phyloP scores from a whole-genome alignment of 2,888 invertebrate genomes.

The Cantharis lateralis region DNA sequence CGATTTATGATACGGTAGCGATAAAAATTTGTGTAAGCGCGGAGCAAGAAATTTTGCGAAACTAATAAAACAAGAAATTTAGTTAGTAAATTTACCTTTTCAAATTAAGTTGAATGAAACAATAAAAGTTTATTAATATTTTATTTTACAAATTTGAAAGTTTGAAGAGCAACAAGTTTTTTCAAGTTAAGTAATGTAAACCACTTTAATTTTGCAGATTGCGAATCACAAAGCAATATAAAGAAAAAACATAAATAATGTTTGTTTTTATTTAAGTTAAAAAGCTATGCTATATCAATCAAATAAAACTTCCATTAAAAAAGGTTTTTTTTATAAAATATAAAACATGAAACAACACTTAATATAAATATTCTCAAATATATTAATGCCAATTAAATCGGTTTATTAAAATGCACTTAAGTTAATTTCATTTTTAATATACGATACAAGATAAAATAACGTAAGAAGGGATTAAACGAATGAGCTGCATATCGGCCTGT shows the following conservation, averaged over 20 bases:
- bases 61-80: background rate
- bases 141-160: background rate
- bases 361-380: constrained; percentile 21
- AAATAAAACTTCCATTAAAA: constrained; percentile 17
- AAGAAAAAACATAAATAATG: background rate
- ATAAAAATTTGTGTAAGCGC: background rate
- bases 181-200: background rate
- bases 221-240: background rate
- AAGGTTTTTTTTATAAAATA: constrained; percentile 17
- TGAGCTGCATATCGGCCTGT: constrained; percentile 7
- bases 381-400: constrained; percentile 21
- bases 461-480: constrained; percentile 1
- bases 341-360: constrained; percentile 24
- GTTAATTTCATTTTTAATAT: constrained; percentile 23
- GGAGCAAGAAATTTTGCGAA: background rate
- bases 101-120: background rate
- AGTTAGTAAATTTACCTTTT: background rate
- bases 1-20: background rate
- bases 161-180: background rate
- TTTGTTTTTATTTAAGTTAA: background rate
- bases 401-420: constrained; percentile 22
- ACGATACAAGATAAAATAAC: constrained; percentile 15
- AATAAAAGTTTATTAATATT: background rate
- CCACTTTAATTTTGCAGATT: background rate
- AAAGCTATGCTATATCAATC: constrained; percentile 9